These are phyloP conservation scores for Ornithoptera alexandrae DNA, from an alignment of 2,888 invertebrate genomes.

Conservation along the genomic window DNA sequence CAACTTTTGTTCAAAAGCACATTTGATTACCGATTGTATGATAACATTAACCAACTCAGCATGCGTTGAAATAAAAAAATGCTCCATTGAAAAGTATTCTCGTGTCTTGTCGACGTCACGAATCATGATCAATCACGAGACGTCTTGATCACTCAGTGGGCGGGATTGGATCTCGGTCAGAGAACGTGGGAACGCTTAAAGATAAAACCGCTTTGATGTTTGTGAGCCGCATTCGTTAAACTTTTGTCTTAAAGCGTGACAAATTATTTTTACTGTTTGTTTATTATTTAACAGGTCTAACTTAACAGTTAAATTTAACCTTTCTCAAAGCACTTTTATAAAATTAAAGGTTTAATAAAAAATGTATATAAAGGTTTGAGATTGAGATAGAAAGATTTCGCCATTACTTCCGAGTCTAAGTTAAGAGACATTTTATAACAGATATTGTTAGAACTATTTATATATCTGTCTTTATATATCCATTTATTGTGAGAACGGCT, in stretches of 20 bases:
- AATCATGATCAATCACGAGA: slow-evolving; percentile 72
- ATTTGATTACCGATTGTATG: slow-evolving; percentile 41
- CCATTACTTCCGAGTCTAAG: too few relatives aligned
- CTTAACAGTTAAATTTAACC: too few relatives aligned
- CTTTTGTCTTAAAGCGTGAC: slow-evolving; percentile 17
- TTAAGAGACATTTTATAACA: too few relatives aligned
- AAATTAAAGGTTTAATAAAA: too few relatives aligned
- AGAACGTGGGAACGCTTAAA: slow-evolving; percentile 57
- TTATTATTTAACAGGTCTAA: slow-evolving; percentile 1
- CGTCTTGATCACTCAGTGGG: slow-evolving; percentile 57
- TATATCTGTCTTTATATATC: too few relatives aligned
- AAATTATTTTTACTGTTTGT: slow-evolving; percentile 18
- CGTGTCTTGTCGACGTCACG: slow-evolving; percentile 44
- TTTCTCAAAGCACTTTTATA: too few relatives aligned
- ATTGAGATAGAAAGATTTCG: too few relatives aligned
- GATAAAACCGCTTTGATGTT: slow-evolving; percentile 26
- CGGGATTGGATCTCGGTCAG: slow-evolving; percentile 49
- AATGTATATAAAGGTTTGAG: too few relatives aligned
- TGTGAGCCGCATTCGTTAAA: slow-evolving; percentile 9
- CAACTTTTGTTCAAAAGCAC: slow-evolving; percentile 30
- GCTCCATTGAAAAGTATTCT: slow-evolving; percentile 56
- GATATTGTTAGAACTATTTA: too few relatives aligned
- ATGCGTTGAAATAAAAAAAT: slow-evolving; percentile 43
- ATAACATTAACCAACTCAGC: slow-evolving; percentile 51
- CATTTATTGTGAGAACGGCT: too few relatives aligned